These are phyloP conservation scores for Phalacrocorax carbo DNA, from an alignment of 2,113 vertebrate species.

Conservation along the genomic window DNA sequence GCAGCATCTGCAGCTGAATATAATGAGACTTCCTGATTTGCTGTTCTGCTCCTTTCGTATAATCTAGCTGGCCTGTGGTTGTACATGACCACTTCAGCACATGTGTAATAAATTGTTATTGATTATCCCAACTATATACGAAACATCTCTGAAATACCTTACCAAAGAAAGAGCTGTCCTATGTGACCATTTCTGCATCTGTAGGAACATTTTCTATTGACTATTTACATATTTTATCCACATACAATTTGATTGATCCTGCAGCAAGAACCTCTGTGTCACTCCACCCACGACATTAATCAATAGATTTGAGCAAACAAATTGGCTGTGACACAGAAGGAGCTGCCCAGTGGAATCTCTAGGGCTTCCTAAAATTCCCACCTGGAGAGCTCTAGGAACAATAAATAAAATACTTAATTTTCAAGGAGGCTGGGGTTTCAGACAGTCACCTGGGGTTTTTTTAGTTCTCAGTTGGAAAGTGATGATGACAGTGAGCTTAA, in stretches of 20 bases:
- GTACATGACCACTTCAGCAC: background rate
- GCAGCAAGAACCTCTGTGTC: background rate
- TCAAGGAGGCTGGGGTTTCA: background rate
- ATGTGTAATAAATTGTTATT: background rate
- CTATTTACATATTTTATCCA: background rate
- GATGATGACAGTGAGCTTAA: background rate
- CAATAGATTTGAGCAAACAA: background rate
- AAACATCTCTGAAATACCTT: background rate
- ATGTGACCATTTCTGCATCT: background rate
- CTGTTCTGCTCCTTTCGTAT: background rate
- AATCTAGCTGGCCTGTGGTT: background rate
- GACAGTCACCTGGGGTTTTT: background rate
- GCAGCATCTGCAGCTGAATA: background rate
- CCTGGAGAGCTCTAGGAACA: background rate
- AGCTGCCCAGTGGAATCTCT: background rate
- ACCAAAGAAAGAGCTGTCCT: background rate
- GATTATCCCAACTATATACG: background rate
- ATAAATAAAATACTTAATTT: conserved; percentile 6
- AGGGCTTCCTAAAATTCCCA: background rate
- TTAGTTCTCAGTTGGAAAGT: background rate
- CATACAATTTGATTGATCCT: background rate
- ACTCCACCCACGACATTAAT: background rate
- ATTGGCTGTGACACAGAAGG: background rate
- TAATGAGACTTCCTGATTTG: background rate
- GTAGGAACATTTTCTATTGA: background rate